Evolutionary conservation across 2,797 vertebrate species (phyloP).

Genomic region (Enteromius fasciolatus): DNA sequence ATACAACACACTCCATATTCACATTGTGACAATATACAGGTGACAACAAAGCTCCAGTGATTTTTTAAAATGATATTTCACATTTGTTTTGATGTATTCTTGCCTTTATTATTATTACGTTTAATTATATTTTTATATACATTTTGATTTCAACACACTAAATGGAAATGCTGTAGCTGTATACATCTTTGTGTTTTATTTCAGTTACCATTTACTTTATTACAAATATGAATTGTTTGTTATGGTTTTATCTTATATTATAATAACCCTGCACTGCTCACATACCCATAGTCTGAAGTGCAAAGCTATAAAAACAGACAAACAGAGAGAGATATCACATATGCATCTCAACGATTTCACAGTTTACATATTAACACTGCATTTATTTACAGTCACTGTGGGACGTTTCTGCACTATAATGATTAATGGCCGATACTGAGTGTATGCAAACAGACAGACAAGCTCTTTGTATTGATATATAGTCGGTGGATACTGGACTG

Average conservation of each 20-base stretch:
- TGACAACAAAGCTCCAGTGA: background rate
- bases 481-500: background rate
- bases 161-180: background rate
- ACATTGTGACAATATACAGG: background rate
- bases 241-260: background rate
- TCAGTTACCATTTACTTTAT: background rate
- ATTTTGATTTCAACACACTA: background rate
- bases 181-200: background rate
- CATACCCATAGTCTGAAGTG: background rate
- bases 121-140: background rate
- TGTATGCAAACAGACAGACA: conserved; percentile 20
- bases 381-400: conserved; percentile 16
- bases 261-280: background rate
- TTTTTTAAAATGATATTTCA: background rate
- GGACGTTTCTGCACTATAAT: background rate
- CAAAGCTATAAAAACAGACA: conserved; percentile 1
- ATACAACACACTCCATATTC: background rate
- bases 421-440: conserved; percentile 14
- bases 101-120: background rate
- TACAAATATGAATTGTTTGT: background rate
- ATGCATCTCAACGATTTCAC: conserved; percentile 1
- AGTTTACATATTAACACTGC: conserved; percentile 10
- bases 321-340: background rate
- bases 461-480: conserved; percentile 14
- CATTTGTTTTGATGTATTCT: background rate